Evolutionary conservation across 2,888 invertebrate species (phyloP), one percentile per base, ranked within the genome.

Genomic region (Hedychridium roseum): DNA sequence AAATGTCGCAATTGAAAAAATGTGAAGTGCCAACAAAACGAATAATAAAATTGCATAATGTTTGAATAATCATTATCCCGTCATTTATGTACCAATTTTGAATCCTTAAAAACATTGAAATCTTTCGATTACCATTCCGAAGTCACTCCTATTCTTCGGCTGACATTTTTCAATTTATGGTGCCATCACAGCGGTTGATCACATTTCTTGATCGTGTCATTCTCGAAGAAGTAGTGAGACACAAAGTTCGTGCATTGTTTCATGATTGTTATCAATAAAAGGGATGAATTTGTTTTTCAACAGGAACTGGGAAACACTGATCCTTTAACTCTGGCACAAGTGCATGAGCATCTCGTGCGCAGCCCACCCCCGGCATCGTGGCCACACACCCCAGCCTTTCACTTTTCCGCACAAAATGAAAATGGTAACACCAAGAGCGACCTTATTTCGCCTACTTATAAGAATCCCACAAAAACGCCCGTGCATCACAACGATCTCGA

Each of bases 341-440:
- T 91, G 44, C 91, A 91, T 68, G 89, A 91, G 70, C 90, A 91
- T 73, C 86, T 91, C 84, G 90, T 91, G 39, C 82, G 91, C 50
- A 90, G 90, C 58, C 91, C 91, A 18, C 91, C 91, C 2, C 91
- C 91, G 0, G 89, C 86, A 14, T 86, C 86, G 55, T 90, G 90
- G 89, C 88, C 90, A 18, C 81, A 82, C 61, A 82, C 83, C 28
- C 84, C 85, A n/a, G 78, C 83, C 43, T 85, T 86, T 68, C 81
- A 83, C 57, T 85, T 85, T n/a, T n/a, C n/a, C n/a, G n/a, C n/a
- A n/a, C n/a, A 60, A 28, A 60, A 50, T 47, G 50, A 38, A 14
- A 41, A 27, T 11, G 20, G 28, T 44, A 44, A 48, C 14, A 21
- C 40, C 51, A 20, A 60, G 36, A 66, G 50, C 45, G 70, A 72